Percentiles rank a stretch among this genome's conserved stretches.
phyloP scores from a whole-genome alignment of 2,888 invertebrate genomes.

The Mycalesis mineus region DNA sequence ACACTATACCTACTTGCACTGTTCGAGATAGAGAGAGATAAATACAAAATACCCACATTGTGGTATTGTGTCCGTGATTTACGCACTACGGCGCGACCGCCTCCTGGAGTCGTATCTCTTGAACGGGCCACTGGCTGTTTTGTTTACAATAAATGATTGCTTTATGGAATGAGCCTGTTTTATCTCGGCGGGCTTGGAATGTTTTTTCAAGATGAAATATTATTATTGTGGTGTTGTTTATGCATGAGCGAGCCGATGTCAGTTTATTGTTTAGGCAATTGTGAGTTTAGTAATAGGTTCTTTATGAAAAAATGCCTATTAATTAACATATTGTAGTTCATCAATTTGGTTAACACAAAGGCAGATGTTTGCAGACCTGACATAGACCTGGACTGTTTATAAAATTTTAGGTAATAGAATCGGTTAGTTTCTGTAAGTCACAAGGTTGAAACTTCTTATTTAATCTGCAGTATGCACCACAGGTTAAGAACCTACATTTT shows the following conservation, averaged over 20 bases:
- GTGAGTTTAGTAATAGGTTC: too few species aligned
- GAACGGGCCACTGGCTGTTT: slow-evolving; percentile 32
- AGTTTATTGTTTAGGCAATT: background rate
- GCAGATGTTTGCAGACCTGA: too few species aligned
- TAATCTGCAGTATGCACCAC: too few species aligned
- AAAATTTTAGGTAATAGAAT: too few species aligned
- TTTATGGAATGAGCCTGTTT: slow-evolving; percentile 26
- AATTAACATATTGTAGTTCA: too few species aligned
- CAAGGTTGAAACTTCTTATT: too few species aligned
- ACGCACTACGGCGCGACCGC: slow-evolving; percentile 29
- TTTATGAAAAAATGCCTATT: too few species aligned
- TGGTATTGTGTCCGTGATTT: slow-evolving; percentile 30
- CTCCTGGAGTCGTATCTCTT: slow-evolving; percentile 31
- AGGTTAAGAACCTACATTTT: too few species aligned
- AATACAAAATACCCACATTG: slow-evolving; percentile 13
- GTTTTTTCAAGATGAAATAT: slow-evolving; percentile 8
- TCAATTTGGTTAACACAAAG: too few species aligned
- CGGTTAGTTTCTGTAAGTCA: too few species aligned
- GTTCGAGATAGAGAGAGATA: slow-evolving; percentile 6
- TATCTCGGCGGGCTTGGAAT: slow-evolving; percentile 20
- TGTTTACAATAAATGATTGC: slow-evolving; percentile 34
- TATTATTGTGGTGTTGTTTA: background rate
- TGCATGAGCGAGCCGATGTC: background rate
- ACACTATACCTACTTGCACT: background rate
- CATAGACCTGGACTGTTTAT: too few species aligned